Evolutionary conservation across 2,888 invertebrate genomes (phyloP).

Genomic region (Cantharis rufa): DNA sequence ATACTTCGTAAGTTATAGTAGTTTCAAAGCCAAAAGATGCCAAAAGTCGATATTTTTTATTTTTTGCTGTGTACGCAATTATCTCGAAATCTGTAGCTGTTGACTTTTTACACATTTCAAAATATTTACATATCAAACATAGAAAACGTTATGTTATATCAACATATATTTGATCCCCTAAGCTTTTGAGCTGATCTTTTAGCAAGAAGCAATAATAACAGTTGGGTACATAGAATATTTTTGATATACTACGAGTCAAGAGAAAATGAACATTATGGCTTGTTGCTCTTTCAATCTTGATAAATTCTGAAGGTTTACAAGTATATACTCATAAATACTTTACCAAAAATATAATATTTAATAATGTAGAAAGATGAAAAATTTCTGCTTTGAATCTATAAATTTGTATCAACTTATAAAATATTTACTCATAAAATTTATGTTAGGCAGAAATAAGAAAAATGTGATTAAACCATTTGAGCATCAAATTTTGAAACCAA

Average conservation of each 20-base stretch:
- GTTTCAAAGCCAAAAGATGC: not conserved
- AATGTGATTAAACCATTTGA: not conserved
- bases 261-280: conserved; percentile 12
- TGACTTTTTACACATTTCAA: not conserved
- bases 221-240: conserved; percentile 6
- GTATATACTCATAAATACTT: not conserved
- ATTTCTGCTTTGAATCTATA: not conserved
- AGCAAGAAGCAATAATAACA: conserved; percentile 10
- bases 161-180: conserved; percentile 8
- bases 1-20: not conserved
- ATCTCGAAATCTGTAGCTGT: not conserved
- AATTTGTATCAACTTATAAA: not conserved
- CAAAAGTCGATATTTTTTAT: not conserved
- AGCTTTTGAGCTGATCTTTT: conserved; percentile 7
- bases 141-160: conserved; percentile 7
- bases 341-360: conserved; percentile 6
- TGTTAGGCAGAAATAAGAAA: not conserved
- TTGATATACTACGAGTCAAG: conserved; percentile 8
- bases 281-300: conserved; percentile 15
- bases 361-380: not conserved
- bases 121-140: conserved; percentile 10
- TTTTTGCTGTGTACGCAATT: not conserved
- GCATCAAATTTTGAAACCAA: not conserved
- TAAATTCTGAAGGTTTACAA: not conserved
- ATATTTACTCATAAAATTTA: not conserved